Evolutionary conservation across 2,113 vertebrate species (phyloP).

Genomic region (Oreochromis niloticus): DNA sequence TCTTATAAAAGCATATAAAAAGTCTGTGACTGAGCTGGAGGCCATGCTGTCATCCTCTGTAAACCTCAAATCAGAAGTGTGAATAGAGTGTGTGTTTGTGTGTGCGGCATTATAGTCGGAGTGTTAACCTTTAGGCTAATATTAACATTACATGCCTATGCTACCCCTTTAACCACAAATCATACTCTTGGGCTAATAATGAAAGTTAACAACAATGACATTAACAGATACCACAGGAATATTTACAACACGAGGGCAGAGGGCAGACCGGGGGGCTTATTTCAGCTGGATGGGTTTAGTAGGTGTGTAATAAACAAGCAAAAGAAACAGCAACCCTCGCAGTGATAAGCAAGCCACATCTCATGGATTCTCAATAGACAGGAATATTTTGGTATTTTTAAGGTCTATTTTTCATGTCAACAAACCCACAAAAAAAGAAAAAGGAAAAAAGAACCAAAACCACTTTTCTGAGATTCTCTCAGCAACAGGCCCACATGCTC

Average conservation of each 20-base stretch:
- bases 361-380: background rate
- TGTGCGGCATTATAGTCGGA: conserved; percentile 57
- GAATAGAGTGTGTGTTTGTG: conserved; percentile 50
- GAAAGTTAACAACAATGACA: conserved; percentile 72
- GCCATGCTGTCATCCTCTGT: conserved; percentile 67
- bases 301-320: conserved; percentile 46
- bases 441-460: background rate
- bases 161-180: conserved; percentile 66
- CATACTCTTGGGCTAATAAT: conserved; percentile 69
- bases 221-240: conserved; percentile 69
- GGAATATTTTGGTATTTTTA: background rate
- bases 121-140: conserved; percentile 63
- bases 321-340: conserved; percentile 25
- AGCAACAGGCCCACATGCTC: background rate
- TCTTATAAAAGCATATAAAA: conserved; percentile 67
- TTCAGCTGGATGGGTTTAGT: conserved; percentile 42
- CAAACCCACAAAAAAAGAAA: background rate
- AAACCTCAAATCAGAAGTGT: conserved; percentile 69
- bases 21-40: conserved; percentile 64
- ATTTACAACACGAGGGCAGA: conserved; percentile 57
- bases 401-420: background rate
- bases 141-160: conserved; percentile 73
- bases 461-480: background rate
- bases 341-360: background rate
- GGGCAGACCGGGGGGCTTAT: conserved; percentile 32